A percentile compares a stretch with the other conserved stretches of the same genome.
phyloP scores from a whole-genome alignment of 1,140 invertebrate genomes.

The Cherax destructor region DNA sequence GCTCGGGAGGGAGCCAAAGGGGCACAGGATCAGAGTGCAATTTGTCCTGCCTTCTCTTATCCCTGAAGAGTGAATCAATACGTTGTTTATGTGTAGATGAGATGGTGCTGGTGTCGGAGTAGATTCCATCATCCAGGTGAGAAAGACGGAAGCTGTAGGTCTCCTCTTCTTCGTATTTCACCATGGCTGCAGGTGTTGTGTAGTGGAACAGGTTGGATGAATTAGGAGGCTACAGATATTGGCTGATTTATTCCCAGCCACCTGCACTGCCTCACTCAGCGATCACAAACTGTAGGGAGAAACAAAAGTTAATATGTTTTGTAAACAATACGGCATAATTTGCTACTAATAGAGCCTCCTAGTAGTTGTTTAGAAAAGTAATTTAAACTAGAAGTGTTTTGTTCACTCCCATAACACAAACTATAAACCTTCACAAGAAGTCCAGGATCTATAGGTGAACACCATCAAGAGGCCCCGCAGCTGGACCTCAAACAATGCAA shows the following conservation, averaged over 20 bases:
- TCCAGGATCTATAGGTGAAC: too few species aligned
- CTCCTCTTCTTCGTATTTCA: constrained; percentile 64
- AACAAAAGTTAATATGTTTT: neutral
- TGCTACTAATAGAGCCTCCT: too few species aligned
- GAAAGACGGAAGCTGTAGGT: constrained; percentile 71
- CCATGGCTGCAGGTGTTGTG: constrained; percentile 42
- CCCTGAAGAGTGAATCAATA: constrained; percentile 88
- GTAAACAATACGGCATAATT: too few species aligned
- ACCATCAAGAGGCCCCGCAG: too few species aligned
- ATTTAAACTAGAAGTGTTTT: too few species aligned
- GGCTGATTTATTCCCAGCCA: neutral
- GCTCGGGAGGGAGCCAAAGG: neutral
- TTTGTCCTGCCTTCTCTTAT: constrained; percentile 76
- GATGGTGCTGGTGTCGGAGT: constrained; percentile 73
- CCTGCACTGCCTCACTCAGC: neutral
- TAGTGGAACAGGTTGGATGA: neutral
- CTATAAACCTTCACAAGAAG: too few species aligned
- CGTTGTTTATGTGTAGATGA: constrained; percentile 84
- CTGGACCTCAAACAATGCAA: too few species aligned
- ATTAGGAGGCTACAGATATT: neutral
- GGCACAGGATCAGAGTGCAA: constrained; percentile 3
- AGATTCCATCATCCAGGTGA: constrained; percentile 31
- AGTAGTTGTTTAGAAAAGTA: too few species aligned
- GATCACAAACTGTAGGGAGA: neutral
- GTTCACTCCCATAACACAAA: too few species aligned